Base-by-base conservation (phyloP, 2,113 vertebrate genomes). In the Mystacornis crossleyi region DNA sequence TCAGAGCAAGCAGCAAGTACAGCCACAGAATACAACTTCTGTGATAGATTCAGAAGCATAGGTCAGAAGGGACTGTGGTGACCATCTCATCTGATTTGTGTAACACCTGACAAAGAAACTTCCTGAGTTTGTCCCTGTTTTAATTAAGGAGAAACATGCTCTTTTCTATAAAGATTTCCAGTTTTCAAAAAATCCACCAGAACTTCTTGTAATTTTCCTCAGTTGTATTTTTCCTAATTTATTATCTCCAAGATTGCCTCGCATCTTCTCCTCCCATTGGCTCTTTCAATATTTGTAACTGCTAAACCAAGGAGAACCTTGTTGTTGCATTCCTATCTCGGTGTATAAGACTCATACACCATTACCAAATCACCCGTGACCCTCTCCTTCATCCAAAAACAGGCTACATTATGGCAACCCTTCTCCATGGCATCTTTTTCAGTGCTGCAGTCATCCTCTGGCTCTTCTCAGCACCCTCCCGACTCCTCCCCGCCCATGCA, bases 391-490 rank as follows among this genome's bases (percentile, higher is more conserved):
- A 90, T 58, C 50, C 75, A 83, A 24, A 7, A 89, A 10, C 26
- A 66, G 64, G 31, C 62, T 86, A 66, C 1, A 1, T 83, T 42
- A 29, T 66, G 79, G 79, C 75, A 81, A 50, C 60, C 67, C 9
- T 86, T 50, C 50, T 90, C 54, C 38, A 29, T 70, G 75, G 82
- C 82, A 89, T 89, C 60, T 86, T 86, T 92, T 95, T 79, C 86
- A 83, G 54, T 11, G 38, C 80, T 93, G 72, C 72, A 83, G 86
- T 86, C 91, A 93, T 78, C 47, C 60, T 73, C 43, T 92, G 93
- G 82, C 91, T 86, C 67, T 93, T 83, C 51, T 86, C 51, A 80
- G 43, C 72, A 47, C 26, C 6, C 60, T 83, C 28, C 36, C 0
- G 0, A 34, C 60, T 89, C 60, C 64, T 93, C 38, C 75, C 69